A percentile compares a stretch with the other conserved stretches of the same genome.
phyloP scores from a whole-genome alignment of 2,797 vertebrate species.

The Jordanella pulchra region DNA sequence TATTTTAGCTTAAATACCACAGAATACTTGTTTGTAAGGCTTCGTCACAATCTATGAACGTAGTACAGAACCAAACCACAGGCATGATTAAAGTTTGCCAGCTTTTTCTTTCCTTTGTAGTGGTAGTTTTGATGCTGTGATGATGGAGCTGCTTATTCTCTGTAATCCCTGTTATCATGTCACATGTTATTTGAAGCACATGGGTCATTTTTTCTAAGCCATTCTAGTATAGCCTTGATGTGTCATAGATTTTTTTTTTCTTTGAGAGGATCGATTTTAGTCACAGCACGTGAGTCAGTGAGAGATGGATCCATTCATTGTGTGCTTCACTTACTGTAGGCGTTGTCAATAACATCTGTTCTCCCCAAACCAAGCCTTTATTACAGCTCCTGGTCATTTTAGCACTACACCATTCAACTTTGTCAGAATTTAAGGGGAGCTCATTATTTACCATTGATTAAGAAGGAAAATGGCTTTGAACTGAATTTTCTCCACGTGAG shows the following conservation, averaged over 20 bases:
- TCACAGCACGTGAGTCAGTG: slow-evolving; percentile 22
- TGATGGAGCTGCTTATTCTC: not conserved
- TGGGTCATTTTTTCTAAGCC: not conserved
- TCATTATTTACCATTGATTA: slow-evolving; percentile 22
- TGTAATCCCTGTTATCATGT: not conserved
- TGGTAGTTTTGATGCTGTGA: slow-evolving; percentile 3
- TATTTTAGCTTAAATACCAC: not conserved
- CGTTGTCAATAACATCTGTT: slow-evolving; percentile 3
- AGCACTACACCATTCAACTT: slow-evolving; percentile 2
- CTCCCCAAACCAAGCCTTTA: not conserved
- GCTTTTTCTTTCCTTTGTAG: too few relatives aligned
- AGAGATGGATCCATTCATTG: slow-evolving; percentile 21
- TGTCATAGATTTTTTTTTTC: slow-evolving; percentile 14
- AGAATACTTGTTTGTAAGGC: not conserved
- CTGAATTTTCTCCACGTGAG: slow-evolving; percentile 1
- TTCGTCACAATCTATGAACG: not conserved
- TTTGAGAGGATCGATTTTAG: slow-evolving; percentile 14
- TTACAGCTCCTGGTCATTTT: slow-evolving; percentile 7
- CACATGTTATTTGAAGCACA: not conserved
- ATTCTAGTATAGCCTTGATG: slow-evolving; percentile 5
- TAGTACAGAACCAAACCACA: not conserved
- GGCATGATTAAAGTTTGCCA: not conserved
- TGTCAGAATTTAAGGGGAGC: slow-evolving; percentile 3
- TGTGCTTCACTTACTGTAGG: slow-evolving; percentile 14
- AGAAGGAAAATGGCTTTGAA: slow-evolving; percentile 11